Percentiles rank a stretch among this genome's conserved stretches.
phyloP scores from a whole-genome alignment of 2,113 vertebrate species.

The Eurystomus gularis region DNA sequence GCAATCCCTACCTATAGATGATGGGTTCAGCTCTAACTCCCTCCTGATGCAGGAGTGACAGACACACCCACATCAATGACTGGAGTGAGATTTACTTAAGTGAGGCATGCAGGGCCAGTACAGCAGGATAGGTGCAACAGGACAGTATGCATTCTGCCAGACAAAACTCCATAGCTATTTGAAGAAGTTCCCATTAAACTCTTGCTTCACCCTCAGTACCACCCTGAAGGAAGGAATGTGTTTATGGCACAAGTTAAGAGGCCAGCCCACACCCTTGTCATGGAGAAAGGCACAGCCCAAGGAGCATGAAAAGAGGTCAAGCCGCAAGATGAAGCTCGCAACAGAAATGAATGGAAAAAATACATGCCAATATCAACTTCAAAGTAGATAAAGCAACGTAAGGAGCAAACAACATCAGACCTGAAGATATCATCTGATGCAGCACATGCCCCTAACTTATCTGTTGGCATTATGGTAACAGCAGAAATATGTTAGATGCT shows the following conservation, averaged over 20 bases:
- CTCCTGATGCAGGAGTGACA: background rate
- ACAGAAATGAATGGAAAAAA: slow-evolving; percentile 19
- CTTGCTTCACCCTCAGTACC: slow-evolving; percentile 57
- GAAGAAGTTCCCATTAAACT: slow-evolving; percentile 64
- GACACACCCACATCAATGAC: slow-evolving; percentile 42
- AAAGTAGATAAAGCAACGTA: background rate
- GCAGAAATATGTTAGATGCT: background rate
- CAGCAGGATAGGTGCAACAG: background rate
- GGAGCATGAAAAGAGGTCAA: slow-evolving; percentile 56
- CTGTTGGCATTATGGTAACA: background rate
- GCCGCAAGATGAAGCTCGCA: background rate
- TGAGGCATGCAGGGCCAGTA: slow-evolving; percentile 42
- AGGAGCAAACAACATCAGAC: background rate
- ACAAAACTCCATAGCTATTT: slow-evolving; percentile 35
- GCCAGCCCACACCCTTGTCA: slow-evolving; percentile 49
- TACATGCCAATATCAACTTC: background rate
- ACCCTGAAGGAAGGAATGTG: slow-evolving; percentile 57
- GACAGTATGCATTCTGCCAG: background rate
- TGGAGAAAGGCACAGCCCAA: slow-evolving; percentile 43
- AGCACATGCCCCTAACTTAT: background rate
- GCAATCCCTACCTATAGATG: background rate
- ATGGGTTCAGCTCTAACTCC: background rate
- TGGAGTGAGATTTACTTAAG: slow-evolving; percentile 35
- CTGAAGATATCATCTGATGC: background rate
- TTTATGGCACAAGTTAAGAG: slow-evolving; percentile 60